phyloP scores from a whole-genome alignment of 35 echinoderm and acorn worm genomes.

The Eucidaris tribuloides region DNA sequence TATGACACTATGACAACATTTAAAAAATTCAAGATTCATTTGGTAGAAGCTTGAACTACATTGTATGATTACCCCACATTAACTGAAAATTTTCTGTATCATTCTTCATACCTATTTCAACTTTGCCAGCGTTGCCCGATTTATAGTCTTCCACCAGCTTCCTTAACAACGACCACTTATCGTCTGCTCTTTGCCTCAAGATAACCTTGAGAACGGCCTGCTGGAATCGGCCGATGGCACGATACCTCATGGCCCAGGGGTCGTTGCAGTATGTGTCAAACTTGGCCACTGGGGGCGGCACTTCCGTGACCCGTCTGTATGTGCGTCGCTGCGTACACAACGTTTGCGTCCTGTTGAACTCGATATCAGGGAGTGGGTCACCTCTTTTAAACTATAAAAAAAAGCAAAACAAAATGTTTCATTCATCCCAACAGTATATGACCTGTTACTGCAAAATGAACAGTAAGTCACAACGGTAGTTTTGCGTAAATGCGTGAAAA shows the following conservation, averaged over 20 bases:
- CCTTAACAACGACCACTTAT: conserved; percentile 55
- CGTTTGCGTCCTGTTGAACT: conserved; percentile 67
- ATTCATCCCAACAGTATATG: too few relatives aligned
- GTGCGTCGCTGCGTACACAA: conserved; percentile 70
- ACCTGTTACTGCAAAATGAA: too few relatives aligned
- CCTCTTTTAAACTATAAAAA: conserved; percentile 97
- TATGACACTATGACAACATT: too few relatives aligned
- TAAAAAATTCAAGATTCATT: too few relatives aligned
- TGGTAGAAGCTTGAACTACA: too few relatives aligned
- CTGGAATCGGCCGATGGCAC: conserved; percentile 80
- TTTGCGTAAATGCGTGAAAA: too few relatives aligned
- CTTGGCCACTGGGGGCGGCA: conserved; percentile 33
- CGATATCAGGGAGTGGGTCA: conserved; percentile 83
- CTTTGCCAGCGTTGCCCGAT: conserved; percentile 69
- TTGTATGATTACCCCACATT: too few relatives aligned
- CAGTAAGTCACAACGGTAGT: too few relatives aligned
- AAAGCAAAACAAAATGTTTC: too few relatives aligned
- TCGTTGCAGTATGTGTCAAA: conserved; percentile 93
- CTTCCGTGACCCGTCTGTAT: conserved; percentile 36
- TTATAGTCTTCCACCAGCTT: conserved; percentile 76
- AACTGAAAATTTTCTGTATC: too few relatives aligned
- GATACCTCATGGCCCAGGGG: conserved; percentile 78
- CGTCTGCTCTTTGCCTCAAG: conserved; percentile 63
- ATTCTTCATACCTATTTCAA: conserved; percentile 59
- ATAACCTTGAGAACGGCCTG: conserved; percentile 87